Percentiles rank a stretch among this genome's conserved stretches.
These are phyloP conservation scores for Microcebus tavaratra DNA, from an alignment of 2,113 vertebrate species.

Conservation along the genomic window DNA sequence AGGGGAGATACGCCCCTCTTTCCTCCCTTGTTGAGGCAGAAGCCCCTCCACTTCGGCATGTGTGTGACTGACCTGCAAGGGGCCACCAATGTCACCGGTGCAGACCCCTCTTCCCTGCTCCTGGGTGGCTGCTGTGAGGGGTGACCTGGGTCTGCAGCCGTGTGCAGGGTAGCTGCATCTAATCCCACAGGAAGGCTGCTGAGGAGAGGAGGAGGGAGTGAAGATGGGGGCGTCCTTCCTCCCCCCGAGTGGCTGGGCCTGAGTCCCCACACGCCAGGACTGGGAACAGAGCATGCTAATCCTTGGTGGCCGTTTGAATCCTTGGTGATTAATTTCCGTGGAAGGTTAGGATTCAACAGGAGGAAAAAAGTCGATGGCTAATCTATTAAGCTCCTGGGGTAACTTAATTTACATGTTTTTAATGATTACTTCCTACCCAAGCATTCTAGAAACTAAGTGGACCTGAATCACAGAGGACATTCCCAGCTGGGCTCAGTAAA, in stretches of 20 bases:
- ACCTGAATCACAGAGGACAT: conserved; percentile 65
- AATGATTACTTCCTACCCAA: conserved; percentile 83
- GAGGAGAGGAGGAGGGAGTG: neutral
- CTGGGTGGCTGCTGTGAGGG: neutral
- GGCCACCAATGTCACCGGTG: fast-evolving
- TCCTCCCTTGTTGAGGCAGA: fast-evolving
- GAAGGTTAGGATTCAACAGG: conserved; percentile 81
- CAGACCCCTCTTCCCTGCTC: too few relatives aligned
- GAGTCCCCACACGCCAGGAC: neutral
- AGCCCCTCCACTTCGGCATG: neutral
- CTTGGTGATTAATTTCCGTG: conserved; percentile 81
- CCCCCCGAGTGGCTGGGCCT: fast-evolving
- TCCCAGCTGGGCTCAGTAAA: conserved; percentile 63
- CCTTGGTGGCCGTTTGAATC: conserved; percentile 62
- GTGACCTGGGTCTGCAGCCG: fast-evolving
- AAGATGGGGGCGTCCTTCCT: fast-evolving
- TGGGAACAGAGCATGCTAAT: neutral
- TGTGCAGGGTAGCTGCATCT: neutral
- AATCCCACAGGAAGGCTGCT: neutral
- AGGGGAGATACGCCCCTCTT: neutral
- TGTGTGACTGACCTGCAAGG: too few relatives aligned
- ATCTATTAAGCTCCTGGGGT: conserved; percentile 83
- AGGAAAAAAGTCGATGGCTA: conserved; percentile 82
- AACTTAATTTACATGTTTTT: conserved; percentile 87
- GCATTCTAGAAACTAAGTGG: conserved; percentile 75